These are phyloP conservation scores for Grammomys surdaster DNA, from an alignment of 2,113 vertebrate species.

Conservation along the genomic window DNA sequence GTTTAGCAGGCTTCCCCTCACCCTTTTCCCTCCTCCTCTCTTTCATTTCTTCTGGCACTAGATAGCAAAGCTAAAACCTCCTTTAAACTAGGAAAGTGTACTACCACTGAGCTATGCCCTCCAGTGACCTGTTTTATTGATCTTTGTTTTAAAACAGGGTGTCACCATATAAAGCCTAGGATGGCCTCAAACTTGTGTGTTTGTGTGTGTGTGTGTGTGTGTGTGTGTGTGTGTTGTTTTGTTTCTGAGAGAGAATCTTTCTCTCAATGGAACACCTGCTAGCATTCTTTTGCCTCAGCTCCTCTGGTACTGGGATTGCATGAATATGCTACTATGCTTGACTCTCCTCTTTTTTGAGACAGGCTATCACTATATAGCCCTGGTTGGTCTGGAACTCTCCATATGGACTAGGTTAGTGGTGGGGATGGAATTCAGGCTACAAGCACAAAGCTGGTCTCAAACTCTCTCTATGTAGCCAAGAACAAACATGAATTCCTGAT, in stretches of 20 bases:
- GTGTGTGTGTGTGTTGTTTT: not conserved
- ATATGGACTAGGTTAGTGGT: too few relatives aligned
- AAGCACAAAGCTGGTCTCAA: too few relatives aligned
- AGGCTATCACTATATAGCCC: too few relatives aligned
- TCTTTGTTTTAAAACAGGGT: not conserved
- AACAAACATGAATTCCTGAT: not conserved
- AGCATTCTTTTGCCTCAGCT: too few relatives aligned
- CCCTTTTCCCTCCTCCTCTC: not conserved
- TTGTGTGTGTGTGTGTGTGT: not conserved
- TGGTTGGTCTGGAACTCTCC: too few relatives aligned
- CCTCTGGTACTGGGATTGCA: too few relatives aligned
- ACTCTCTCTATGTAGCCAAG: not conserved
- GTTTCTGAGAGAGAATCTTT: not conserved
- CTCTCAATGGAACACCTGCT: not conserved
- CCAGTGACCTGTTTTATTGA: not conserved
- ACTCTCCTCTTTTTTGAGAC: too few relatives aligned
- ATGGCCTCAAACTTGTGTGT: not conserved
- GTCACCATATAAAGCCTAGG: not conserved
- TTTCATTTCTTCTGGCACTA: not conserved
- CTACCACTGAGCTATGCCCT: too few relatives aligned
- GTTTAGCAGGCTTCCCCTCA: not conserved
- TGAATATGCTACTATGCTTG: too few relatives aligned
- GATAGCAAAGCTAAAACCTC: not conserved
- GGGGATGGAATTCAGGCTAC: too few relatives aligned
- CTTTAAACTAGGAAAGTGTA: not conserved